Conservation (phyloP, 2,113 vertebrate genomes). For the Micronycteris hirsuta region DNA sequence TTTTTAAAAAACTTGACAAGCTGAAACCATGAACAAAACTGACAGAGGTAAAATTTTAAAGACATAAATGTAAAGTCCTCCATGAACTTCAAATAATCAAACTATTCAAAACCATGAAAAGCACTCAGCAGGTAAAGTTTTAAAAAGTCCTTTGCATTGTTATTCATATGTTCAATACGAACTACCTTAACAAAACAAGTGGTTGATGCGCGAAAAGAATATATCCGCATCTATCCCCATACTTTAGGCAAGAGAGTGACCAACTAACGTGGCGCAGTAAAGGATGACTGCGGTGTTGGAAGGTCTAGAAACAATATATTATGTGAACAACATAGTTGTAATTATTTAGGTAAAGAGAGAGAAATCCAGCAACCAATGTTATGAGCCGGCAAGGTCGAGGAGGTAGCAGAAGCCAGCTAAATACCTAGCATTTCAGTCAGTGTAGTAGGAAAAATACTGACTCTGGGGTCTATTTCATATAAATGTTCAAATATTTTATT, state of each 20-base stretch:
- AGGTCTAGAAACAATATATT: neutral
- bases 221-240: neutral
- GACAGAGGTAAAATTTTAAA: neutral
- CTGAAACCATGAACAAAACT: conserved; percentile 5
- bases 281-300: neutral
- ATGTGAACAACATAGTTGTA: neutral
- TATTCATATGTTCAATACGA: neutral
- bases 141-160: neutral
- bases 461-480: neutral
- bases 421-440: neutral
- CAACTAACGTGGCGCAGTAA: neutral
- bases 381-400: neutral
- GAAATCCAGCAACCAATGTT: neutral
- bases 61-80: neutral
- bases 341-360: neutral
- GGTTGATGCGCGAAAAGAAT: neutral
- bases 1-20: neutral
- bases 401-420: neutral
- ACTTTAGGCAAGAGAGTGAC: neutral
- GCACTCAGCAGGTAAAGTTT: neutral
- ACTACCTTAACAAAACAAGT: neutral
- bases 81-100: neutral
- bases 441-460: neutral
- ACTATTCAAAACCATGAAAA: neutral
- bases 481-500: neutral